Evolutionary conservation across 2,888 invertebrate genomes (phyloP).

Genomic region (Oscheius sp.): DNA sequence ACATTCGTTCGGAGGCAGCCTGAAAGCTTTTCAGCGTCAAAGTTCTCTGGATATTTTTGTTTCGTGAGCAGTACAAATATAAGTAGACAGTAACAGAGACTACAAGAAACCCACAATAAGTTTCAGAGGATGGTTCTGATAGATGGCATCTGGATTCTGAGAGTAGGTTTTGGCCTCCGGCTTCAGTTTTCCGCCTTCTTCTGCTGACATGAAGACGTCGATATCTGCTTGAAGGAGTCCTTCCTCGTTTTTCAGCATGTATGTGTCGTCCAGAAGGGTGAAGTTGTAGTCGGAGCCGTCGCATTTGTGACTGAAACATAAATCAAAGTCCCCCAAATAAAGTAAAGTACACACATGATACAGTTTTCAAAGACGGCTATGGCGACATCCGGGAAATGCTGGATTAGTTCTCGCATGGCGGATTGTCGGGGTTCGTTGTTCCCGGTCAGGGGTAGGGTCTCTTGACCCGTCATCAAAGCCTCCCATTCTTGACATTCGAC

Average conservation of each 20-base stretch:
- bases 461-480: slow-evolving; percentile 72
- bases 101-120: slow-evolving; percentile 73
- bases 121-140: slow-evolving; percentile 75
- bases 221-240: slow-evolving; percentile 27
- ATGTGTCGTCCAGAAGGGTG: slow-evolving; percentile 77
- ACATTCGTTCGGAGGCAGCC: slow-evolving; percentile 74
- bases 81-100: too few relatives aligned
- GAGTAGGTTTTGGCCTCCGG: slow-evolving; percentile 73
- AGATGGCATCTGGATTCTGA: slow-evolving; percentile 72
- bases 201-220: slow-evolving; percentile 8
- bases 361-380: slow-evolving; percentile 66
- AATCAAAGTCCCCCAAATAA: neutral
- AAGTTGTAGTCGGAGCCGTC: slow-evolving; percentile 75
- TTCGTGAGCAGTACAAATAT: too few relatives aligned
- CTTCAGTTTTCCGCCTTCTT: slow-evolving; percentile 48
- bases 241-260: slow-evolving; percentile 58
- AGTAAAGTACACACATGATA: slow-evolving; percentile 40
- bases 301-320: neutral
- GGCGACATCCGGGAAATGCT: slow-evolving; percentile 75
- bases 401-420: slow-evolving; percentile 76
- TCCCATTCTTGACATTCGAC: slow-evolving; percentile 75
- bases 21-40: slow-evolving; percentile 39
- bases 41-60: neutral
- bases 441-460: slow-evolving; percentile 37
- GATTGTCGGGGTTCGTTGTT: slow-evolving; percentile 68